A percentile compares a stretch with the other conserved stretches of the same genome.
These are phyloP conservation scores for Cantharis rufa DNA, from an alignment of 2,888 invertebrate species.

Conservation along the genomic window DNA sequence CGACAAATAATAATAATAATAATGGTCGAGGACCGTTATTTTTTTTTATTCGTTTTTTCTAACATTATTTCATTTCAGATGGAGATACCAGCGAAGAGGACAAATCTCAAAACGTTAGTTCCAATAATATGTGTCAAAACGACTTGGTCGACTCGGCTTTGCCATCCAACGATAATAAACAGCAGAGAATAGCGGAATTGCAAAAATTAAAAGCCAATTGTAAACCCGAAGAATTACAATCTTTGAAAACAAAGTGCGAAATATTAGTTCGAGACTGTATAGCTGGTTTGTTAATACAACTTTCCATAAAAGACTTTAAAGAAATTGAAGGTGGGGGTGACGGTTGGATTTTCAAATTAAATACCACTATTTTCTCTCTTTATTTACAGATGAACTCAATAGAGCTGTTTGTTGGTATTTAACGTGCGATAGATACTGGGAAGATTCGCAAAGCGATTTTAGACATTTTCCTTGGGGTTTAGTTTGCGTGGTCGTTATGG, in stretches of 20 bases:
- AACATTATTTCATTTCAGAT: slow-evolving; percentile 25
- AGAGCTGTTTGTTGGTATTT: slow-evolving; percentile 90
- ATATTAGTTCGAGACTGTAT: slow-evolving; percentile 81
- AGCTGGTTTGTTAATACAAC: slow-evolving; percentile 76
- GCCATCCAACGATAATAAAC: slow-evolving; percentile 67
- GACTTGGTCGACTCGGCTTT: slow-evolving; percentile 72
- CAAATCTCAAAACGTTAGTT: slow-evolving; percentile 49
- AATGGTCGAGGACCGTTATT: slow-evolving; percentile 35
- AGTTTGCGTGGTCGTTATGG: slow-evolving; percentile 76
- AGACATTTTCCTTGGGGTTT: slow-evolving; percentile 83
- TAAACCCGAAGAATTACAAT: slow-evolving; percentile 77
- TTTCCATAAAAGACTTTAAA: slow-evolving; percentile 81
- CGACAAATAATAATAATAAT: slow-evolving; percentile 18
- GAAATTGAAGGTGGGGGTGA: slow-evolving; percentile 76
- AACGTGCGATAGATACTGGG: slow-evolving; percentile 91
- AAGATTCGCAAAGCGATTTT: slow-evolving; percentile 74
- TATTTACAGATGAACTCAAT: slow-evolving; percentile 77
- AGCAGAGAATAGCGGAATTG: slow-evolving; percentile 68
- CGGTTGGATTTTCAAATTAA: background rate
- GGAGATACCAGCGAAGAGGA: slow-evolving; percentile 44
- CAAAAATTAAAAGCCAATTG: slow-evolving; percentile 78
- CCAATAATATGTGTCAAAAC: slow-evolving; percentile 60
- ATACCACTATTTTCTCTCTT: no score
- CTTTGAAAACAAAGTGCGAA: slow-evolving; percentile 63
- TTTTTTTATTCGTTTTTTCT: background rate